phyloP scores from a whole-genome alignment of 2,113 vertebrate species.

The Hipposideros armiger region DNA sequence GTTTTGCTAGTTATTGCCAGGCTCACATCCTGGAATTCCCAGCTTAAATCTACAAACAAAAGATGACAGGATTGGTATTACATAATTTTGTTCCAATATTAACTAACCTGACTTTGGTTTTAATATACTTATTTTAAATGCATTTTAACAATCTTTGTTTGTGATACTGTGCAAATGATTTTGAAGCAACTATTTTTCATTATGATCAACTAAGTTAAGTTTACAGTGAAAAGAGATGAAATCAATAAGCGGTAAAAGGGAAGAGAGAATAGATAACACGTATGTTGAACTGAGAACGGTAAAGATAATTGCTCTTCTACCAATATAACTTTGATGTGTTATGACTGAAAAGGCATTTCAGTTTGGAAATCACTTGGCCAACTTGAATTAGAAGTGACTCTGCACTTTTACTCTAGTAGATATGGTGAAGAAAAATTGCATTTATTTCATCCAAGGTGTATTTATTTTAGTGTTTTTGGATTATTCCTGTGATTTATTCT shows the following conservation, averaged over 20 bases:
- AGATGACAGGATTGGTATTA: not conserved
- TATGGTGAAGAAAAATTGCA: not conserved
- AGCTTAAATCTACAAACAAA: slow-evolving; percentile 30
- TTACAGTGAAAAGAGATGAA: not conserved
- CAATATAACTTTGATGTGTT: not conserved
- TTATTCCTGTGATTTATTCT: slow-evolving; percentile 30
- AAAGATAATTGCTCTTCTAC: not conserved
- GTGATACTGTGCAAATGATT: not conserved
- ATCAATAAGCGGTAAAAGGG: not conserved
- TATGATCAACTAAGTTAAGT: slow-evolving; percentile 30
- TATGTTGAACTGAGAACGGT: not conserved
- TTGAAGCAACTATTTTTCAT: slow-evolving; percentile 33
- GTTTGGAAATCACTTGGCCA: slow-evolving; percentile 30
- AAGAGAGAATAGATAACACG: not conserved
- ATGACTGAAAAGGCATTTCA: not conserved
- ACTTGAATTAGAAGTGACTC: not conserved
- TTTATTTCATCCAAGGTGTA: not conserved
- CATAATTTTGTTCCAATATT: slow-evolving; percentile 39
- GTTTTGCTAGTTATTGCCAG: not conserved
- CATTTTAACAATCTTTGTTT: slow-evolving; percentile 20
- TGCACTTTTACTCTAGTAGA: not conserved
- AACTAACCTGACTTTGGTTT: slow-evolving; percentile 20
- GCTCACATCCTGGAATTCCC: not conserved
- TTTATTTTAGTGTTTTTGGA: not conserved
- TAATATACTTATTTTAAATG: slow-evolving; percentile 35